phyloP scores from a whole-genome alignment of 2,888 invertebrate genomes.

The Hydriomena furcata region DNA sequence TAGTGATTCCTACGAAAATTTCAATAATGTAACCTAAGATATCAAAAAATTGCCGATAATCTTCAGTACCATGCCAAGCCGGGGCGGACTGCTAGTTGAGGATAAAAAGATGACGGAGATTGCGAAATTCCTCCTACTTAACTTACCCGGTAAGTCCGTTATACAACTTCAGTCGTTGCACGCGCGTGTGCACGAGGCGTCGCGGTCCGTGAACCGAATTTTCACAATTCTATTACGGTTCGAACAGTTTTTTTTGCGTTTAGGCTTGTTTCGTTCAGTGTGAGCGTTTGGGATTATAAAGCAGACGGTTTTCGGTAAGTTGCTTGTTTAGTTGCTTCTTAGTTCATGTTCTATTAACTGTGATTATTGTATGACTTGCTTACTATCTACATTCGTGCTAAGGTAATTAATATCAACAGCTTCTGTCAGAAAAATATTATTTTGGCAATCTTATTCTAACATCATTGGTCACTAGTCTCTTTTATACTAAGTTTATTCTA shows the following conservation, averaged over 20 bases:
- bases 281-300: conserved; percentile 14
- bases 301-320: conserved; percentile 16
- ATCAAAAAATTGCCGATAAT: too few species aligned
- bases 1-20: too few species aligned
- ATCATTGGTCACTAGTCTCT: too few species aligned
- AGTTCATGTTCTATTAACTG: neutral
- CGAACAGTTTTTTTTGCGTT: conserved; percentile 14
- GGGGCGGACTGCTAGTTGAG: conserved; percentile 11
- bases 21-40: too few species aligned
- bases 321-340: neutral
- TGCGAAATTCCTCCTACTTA: conserved; percentile 40
- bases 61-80: too few species aligned
- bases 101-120: conserved; percentile 10
- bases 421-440: too few species aligned
- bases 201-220: conserved; percentile 43
- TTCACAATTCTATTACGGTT: conserved; percentile 44
- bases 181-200: conserved; percentile 50
- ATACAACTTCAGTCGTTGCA: conserved; percentile 54
- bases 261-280: conserved; percentile 14
- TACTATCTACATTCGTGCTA: too few species aligned
- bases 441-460: too few species aligned
- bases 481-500: too few species aligned
- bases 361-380: too few species aligned
- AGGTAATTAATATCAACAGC: too few species aligned
- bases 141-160: conserved; percentile 41